These are phyloP conservation scores for Hermodice carunculata DNA, from an alignment of 2,888 invertebrate genomes.

Conservation along the genomic window DNA sequence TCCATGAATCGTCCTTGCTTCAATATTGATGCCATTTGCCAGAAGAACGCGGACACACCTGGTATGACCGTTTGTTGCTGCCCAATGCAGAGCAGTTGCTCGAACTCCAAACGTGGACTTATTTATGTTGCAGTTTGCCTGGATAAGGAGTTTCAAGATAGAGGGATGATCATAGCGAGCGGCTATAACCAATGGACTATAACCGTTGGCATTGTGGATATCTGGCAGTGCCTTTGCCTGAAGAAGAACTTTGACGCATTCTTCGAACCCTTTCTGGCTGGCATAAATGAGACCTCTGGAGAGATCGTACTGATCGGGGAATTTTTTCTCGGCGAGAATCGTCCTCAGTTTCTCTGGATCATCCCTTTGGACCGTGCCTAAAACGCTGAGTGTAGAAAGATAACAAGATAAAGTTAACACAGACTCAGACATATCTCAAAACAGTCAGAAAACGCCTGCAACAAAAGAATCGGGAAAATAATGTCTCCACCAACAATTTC, in stretches of 20 bases:
- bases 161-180: constrained; percentile 11
- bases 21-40: constrained; percentile 42
- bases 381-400: too few relatives aligned
- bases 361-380: constrained; percentile 8
- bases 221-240: constrained; percentile 3
- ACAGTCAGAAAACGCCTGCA: too few relatives aligned
- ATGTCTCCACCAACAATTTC: too few relatives aligned
- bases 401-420: too few relatives aligned
- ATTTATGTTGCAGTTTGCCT: constrained; percentile 3
- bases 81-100: constrained; percentile 55
- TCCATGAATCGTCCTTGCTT: constrained; percentile 47
- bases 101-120: constrained; percentile 19
- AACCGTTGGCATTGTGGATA: constrained; percentile 24
- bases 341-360: neutral
- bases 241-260: constrained; percentile 20
- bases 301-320: constrained; percentile 19
- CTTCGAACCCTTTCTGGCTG: constrained; percentile 12
- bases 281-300: constrained; percentile 13
- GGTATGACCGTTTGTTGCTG: constrained; percentile 44
- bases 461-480: too few relatives aligned
- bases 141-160: neutral
- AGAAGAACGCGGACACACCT: constrained; percentile 45
- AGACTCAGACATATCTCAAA: too few relatives aligned
- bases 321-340: neutral
- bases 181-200: constrained; percentile 21